Base-by-base conservation (phyloP, 2,797 vertebrate genomes). In the Adrianichthys oophorus region DNA sequence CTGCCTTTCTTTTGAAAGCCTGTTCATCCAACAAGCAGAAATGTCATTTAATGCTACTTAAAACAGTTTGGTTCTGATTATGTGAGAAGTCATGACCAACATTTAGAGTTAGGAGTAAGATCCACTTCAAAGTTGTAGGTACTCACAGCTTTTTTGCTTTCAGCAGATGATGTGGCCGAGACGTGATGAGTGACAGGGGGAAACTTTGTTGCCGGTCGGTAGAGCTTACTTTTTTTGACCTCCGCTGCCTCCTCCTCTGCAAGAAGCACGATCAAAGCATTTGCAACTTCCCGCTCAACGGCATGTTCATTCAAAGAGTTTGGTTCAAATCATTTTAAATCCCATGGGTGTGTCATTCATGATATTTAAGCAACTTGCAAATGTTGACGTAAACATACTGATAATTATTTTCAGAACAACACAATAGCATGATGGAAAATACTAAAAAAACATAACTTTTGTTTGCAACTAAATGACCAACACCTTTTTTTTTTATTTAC, bases 201-300 rank as follows among this genome's bases (percentile, higher is more conserved):
- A 59, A 91, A 90, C 82, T 91, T 93, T 0, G 90, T 70, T 40
- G 82, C 24, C 0, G 92, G 93, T 83, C 87, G 85, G 84, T 94
- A 94, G 7, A 93, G 80, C 62, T 92, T 91, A 78, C 45, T 91
- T 79, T 87, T 92, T 68, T 90, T 92, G 48, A 87, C 70, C 42
- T 93, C 91, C 1, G 87, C 89, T 13, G 85, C 89, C 76, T 92
- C 89, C 68, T 93, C 91, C 68, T 92, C 92, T 93, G 80, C 60
- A 78, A 63, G 76, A 40, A 68, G 15, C 13, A 40, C 0, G 47
- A 15, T n/a, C 26, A 26, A 45, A 37, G 32, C 32, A 12, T 37
- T 37, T 37, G 26, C 26, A 29, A 29, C 26, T 29, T 29, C 26
- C 26, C 1, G 26, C 26, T 6, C 26, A 29, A 29, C 26, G 7